phyloP scores from a whole-genome alignment of 2,888 invertebrate species.

The Andrena dorsata region DNA sequence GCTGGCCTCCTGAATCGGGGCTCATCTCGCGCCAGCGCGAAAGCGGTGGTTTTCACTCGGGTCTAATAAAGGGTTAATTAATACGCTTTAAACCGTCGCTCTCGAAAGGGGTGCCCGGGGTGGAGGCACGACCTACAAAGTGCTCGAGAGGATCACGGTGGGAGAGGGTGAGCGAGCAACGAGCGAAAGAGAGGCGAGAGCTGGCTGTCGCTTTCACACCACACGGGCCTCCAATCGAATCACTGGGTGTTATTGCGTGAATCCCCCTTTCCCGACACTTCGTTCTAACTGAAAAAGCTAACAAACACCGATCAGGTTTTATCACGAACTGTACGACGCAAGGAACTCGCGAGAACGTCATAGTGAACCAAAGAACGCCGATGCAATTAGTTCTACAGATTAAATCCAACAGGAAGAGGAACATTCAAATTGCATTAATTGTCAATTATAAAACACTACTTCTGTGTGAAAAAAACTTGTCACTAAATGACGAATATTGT shows the following conservation, averaged over 20 bases:
- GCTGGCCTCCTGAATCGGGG: conserved; percentile 76
- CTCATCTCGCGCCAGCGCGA: conserved; percentile 80
- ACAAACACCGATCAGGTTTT: conserved; percentile 30
- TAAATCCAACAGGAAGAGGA: not conserved
- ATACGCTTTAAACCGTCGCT: conserved; percentile 83
- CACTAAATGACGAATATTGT: too few species aligned
- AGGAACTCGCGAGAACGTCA: not conserved
- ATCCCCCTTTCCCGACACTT: conserved; percentile 57
- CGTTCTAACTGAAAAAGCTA: conserved; percentile 29
- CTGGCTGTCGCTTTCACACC: conserved; percentile 65
- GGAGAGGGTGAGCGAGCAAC: conserved; percentile 41
- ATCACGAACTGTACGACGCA: not conserved
- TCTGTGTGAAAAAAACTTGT: too few species aligned
- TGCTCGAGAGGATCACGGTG: conserved; percentile 60
- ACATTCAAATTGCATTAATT: not conserved
- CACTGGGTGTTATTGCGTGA: conserved; percentile 72
- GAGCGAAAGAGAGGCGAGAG: conserved; percentile 46
- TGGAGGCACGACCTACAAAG: conserved; percentile 72
- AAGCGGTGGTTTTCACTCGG: conserved; percentile 80
- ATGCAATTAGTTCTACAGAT: too few species aligned
- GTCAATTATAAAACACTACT: too few species aligned
- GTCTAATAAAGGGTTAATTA: conserved; percentile 85
- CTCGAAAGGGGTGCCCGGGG: conserved; percentile 72
- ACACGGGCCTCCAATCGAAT: conserved; percentile 68
- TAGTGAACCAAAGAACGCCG: not conserved